Evolutionary conservation across 2,113 vertebrate species (phyloP), one percentile per base, ranked within the genome.

Genomic region (Calidris pugnax): DNA sequence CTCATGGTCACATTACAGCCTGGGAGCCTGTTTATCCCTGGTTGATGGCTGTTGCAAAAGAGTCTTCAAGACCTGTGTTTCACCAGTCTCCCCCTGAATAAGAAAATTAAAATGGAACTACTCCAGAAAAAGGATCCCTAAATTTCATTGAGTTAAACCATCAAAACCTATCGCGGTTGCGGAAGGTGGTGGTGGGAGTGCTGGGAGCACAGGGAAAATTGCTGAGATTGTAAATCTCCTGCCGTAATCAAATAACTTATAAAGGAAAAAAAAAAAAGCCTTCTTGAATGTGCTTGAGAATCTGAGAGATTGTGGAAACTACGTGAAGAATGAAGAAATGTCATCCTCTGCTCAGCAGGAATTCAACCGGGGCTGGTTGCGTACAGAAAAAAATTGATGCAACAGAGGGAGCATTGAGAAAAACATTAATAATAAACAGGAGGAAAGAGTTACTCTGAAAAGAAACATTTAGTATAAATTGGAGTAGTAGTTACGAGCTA

Each of bases 361-460:
- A 48, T 92, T 85, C 76, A 76, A 50, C 21, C 43, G 4, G 69
- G 56, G 35, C 71, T 79, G 53, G 45, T n/a, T 87, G 48, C 28
- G 18, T 57, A 10, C 20, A 41, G 76, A 32, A 93, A 93, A 89
- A 81, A 89, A 96, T 89, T 82, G 71, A 68, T 66, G 53, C 81
- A 68, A 76, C 57, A 79, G 71, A 93, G 57, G 24, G 53, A 93
- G 53, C 22, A 35, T 30, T 85, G 74, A 82, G 74, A 69, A 92
- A 85, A 91, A 37, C 57, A 75, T 75, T 72, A 94, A 81, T 95
- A 96, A 94, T 89, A 75, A 82, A 95, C 0, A 1, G 17, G 26
- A 93, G 57, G 39, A 50, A 87, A 89, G 71, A 94, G 64, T 82
- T 89, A 48, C 39, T 90, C 39, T 85, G 87, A 53, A 91, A 95